Evolutionary conservation across 2,113 vertebrate species (phyloP).

Genomic region (Pogona vitticeps): DNA sequence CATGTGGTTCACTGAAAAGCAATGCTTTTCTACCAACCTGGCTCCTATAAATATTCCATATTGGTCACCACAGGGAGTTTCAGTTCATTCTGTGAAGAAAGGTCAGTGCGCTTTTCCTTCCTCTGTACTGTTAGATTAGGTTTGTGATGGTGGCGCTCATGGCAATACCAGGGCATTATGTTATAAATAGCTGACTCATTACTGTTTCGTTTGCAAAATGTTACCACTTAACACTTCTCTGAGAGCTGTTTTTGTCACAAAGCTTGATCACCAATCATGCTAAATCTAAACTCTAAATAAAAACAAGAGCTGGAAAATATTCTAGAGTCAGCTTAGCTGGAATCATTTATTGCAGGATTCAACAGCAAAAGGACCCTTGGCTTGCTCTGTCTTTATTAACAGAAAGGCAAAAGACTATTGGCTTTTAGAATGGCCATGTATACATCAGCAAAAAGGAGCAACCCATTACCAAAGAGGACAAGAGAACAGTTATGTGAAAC

Average conservation of each 20-base stretch:
- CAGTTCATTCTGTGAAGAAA: not conserved
- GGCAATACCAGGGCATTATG: not conserved
- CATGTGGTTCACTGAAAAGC: not conserved
- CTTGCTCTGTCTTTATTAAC: not conserved
- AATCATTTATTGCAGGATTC: not conserved
- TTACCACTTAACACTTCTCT: not conserved
- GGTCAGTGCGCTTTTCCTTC: not conserved
- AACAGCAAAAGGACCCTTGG: no score
- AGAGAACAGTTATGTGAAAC: no score
- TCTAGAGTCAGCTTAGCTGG: not conserved
- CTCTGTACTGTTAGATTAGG: not conserved
- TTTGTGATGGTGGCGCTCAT: not conserved
- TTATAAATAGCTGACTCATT: constrained; percentile 9
- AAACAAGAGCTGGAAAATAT: not conserved
- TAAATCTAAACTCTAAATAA: not conserved
- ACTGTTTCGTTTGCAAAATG: not conserved
- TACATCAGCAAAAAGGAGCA: no score
- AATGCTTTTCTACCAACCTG: not conserved
- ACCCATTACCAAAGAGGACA: no score
- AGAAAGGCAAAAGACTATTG: no score
- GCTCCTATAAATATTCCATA: not conserved
- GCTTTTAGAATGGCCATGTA: no score
- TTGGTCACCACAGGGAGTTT: not conserved
- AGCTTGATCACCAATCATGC: not conserved
- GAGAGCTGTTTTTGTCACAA: not conserved